phyloP scores from a whole-genome alignment of 2,113 vertebrate species.

The Pogonocichla stellata region DNA sequence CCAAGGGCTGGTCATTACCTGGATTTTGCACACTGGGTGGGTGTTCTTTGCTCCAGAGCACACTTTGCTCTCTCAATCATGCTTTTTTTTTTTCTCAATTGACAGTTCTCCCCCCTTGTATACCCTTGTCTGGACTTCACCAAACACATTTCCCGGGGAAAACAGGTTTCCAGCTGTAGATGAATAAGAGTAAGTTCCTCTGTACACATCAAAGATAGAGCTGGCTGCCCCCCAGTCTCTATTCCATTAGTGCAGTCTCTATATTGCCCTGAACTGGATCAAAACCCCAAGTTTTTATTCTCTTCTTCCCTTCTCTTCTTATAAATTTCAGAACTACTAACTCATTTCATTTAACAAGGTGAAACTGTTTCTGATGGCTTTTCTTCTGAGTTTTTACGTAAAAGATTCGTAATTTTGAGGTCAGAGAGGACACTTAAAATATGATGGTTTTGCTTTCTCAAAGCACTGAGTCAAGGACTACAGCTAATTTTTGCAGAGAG shows the following conservation, averaged over 20 bases:
- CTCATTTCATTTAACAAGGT: not conserved
- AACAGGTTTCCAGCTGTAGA: not conserved
- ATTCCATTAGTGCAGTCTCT: not conserved
- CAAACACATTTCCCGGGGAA: not conserved
- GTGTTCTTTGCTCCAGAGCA: not conserved
- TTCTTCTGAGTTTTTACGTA: not conserved
- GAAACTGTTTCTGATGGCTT: not conserved
- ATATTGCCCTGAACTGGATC: not conserved
- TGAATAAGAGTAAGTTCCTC: not conserved
- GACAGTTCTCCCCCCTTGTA: fast-evolving
- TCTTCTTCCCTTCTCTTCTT: not conserved
- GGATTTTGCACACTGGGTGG: not conserved
- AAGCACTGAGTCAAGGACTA: not conserved
- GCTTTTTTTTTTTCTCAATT: fast-evolving
- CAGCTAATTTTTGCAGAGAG: not conserved
- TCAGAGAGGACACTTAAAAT: not conserved
- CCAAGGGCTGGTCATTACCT: fast-evolving
- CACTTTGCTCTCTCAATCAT: not conserved
- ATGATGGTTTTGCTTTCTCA: not conserved
- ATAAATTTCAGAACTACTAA: not conserved
- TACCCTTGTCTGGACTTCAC: not conserved
- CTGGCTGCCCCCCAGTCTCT: not conserved
- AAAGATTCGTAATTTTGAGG: not conserved
- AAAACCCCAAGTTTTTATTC: not conserved
- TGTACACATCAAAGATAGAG: not conserved